These are phyloP conservation scores for Pseudomugil tenellus DNA, from an alignment of 2,797 vertebrate species.

Conservation along the genomic window DNA sequence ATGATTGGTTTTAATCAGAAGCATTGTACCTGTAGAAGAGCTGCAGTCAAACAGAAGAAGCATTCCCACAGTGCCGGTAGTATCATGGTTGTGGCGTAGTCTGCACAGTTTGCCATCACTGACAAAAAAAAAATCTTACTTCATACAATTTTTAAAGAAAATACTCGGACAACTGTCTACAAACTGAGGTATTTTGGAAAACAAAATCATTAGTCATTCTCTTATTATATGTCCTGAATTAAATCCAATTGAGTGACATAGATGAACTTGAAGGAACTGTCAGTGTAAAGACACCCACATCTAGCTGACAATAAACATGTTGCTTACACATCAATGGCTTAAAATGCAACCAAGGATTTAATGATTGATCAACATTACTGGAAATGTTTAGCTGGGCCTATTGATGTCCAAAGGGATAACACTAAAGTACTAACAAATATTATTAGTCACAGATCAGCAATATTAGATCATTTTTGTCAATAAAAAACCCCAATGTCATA, in stretches of 20 bases:
- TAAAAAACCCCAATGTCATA: background rate
- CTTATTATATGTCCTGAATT: background rate
- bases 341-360: no score
- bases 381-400: no score
- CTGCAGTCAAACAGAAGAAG: no score
- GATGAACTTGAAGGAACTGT: background rate
- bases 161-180: background rate
- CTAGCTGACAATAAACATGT: background rate
- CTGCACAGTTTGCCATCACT: background rate
- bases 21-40: no score
- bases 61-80: background rate
- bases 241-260: background rate
- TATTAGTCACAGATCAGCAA: background rate
- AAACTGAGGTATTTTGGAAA: background rate
- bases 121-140: no score
- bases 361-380: no score
- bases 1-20: no score
- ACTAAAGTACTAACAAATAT: background rate
- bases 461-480: background rate
- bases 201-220: background rate
- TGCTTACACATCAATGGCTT: background rate
- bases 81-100: background rate
- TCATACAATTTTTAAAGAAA: background rate
- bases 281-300: background rate
- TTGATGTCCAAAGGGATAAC: no score